Evolutionary conservation across 2,888 invertebrate species (phyloP), one percentile per base, ranked within the genome.

Genomic region (Agrochola macilenta): DNA sequence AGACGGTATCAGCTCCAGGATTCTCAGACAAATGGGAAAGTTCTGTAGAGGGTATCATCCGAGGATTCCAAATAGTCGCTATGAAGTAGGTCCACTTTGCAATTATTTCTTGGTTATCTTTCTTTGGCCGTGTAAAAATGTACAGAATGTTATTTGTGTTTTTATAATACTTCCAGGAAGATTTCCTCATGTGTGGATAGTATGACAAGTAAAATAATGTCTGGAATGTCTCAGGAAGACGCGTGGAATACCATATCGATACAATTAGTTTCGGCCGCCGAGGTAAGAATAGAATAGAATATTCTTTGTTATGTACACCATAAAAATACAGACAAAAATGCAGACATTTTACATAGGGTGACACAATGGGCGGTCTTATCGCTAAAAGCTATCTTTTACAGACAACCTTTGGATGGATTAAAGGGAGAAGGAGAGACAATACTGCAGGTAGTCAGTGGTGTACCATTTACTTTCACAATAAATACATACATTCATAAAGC

Each of bases 181-280:
- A 97, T 98, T 80, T 97, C 97, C 20, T 93, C 97, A 58, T 98
- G 98, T 14, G 97, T 97, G 64, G 97, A 97, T 9, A 97, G 97
- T 78, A 97, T 99, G 91, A 97, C 98, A 71, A 95, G 95, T 60
- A 97, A 97, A 86, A 96, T 98, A 5, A 94, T 94, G 61, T 96
- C 96, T 23, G 99, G 99, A 0, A 91, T 97, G 83, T 92, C 97
- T 0, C 97, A 97, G 17, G 98, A 99, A 93, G 98, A 98, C 85
- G 99, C 99, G 0, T 99, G 99, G 98, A 99, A 99, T 93, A 95
- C 97, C 82, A 98, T 98, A 3, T 98, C 99, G 0, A 98, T 99
- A 71, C 98, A 98, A 91, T 94, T 99, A 57, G 98, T 98, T 0
- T 97, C 98, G 74, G 98, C 99, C 12, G 98, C 99, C 12, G 98